Evolutionary conservation across 2,797 vertebrate genomes (phyloP), one percentile per base, ranked within the genome.

Genomic region (Hozukius guyotensis): DNA sequence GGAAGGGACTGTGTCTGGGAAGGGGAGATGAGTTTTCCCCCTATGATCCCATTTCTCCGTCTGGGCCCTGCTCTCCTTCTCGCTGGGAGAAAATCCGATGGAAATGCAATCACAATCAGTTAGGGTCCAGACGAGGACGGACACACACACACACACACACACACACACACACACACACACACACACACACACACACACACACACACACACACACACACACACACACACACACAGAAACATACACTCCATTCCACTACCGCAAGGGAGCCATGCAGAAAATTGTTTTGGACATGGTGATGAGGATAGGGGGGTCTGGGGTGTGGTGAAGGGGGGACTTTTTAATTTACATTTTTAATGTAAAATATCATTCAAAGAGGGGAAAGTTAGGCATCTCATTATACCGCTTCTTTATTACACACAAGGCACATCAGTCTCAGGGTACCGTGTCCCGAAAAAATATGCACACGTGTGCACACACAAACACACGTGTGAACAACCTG

Each of bases 331-430:
- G 84, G 83, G 87, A 76, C 87, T 94, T 95, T 95, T 94, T 94
- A 91, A 95, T 96, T 95, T 95, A 93, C 93, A 96, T 96, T 94
- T 96, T 95, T 94, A 95, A 96, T 95, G 94, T 88, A 93, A 95
- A 95, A 94, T 94, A 95, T 94, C 91, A 93, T 93, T 94, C 93
- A 95, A 92, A 91, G 85, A 85, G 88, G 89, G 42, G 87, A 94
- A 94, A 94, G 91, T 94, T 95, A 89, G 93, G 93, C 94, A 95
- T 95, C 93, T 95, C 93, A 94, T 94, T 95, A 94, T 91, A 80
- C 79, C 25, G 77, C 87, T 91, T 90, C 89, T 93, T 93, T 93
- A 94, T 93, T 94, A 93, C 89, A 89, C 91, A 89, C 76, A 84
- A 80, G 81, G 83, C 81, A 88, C 89, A 94, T 95, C 93, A 82